Base-by-base conservation (phyloP, 2,888 invertebrate genomes). In the Tanytarsus gracilentus region DNA sequence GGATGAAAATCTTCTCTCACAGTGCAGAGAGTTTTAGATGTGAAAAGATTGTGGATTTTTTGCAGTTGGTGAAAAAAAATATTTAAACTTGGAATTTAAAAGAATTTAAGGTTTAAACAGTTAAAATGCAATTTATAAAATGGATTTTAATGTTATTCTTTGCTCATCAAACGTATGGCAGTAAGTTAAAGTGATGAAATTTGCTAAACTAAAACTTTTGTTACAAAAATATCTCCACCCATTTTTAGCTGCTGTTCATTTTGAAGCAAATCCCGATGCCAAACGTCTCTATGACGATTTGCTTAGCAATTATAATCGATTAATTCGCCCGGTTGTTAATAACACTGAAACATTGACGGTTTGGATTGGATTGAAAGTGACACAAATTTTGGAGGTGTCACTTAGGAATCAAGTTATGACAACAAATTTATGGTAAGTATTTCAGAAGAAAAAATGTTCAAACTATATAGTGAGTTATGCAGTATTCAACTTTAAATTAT, bases 201-300 rank as follows among this genome's bases (percentile, higher is more conserved):
- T 30, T 30, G 11, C 9, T 30, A 30, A 30, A 30, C 6, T 30
- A 30, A 30, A 30, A 30, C 9, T 30, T 30, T 8, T 11, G 11
- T 8, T 30, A 8, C 7, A 30, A 2, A 49, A 23, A 49, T 49
- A 25, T 49, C 49, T 27, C 26, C 25, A 26, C 49, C 49, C 49
- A 16, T n/a, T 23, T 23, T 16, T 40, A 55, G 55, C 55, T 55
- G 55, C 40, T 55, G 36, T 48, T 8, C 60, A 49, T 11, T 50
- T 60, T 25, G 89, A 91, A 75, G 92, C 90, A 0, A 95, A 94
- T 75, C 93, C 94, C 11, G 92, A 94, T 69, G 91, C 96, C 0
- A 95, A 96, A 71, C 79, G 97, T 23, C 82, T 98, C 0, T 98
- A 96, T 71, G 96, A 98, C 72, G 96, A 98, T 72, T 79, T 98